Conservation (phyloP, 2,888 invertebrate genomes). For the Eucriotettix oculatus region DNA sequence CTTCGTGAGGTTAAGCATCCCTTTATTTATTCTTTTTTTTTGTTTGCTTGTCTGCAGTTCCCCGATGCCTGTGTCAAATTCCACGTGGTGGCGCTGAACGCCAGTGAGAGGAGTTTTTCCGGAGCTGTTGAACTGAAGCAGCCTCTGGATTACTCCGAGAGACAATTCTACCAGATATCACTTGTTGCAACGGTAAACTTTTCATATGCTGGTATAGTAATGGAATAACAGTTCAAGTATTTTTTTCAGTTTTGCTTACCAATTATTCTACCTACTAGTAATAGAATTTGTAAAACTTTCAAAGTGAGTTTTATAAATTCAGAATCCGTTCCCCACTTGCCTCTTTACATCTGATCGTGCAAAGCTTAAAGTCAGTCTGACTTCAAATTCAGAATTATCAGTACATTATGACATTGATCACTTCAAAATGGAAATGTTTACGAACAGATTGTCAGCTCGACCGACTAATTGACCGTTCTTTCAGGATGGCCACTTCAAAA, state of each 20-base stretch:
- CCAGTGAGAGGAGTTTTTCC: conserved; percentile 41
- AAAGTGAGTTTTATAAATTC: too few species aligned
- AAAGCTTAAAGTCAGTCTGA: too few species aligned
- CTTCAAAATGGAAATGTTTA: not conserved
- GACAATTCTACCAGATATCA: conserved; percentile 60
- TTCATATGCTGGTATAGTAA: too few species aligned
- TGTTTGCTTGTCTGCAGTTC: conserved; percentile 7
- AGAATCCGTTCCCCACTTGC: too few species aligned
- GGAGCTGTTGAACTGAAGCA: conserved; percentile 55
- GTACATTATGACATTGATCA: not conserved
- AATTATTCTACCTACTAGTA: too few species aligned
- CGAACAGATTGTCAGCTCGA: not conserved
- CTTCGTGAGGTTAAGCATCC: not conserved
- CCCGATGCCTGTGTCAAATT: conserved; percentile 44
- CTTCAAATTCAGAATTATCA: too few species aligned
- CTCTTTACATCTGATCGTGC: too few species aligned
- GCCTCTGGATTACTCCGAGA: conserved; percentile 58
- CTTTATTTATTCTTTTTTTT: conserved; percentile 7
- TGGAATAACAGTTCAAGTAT: too few species aligned
- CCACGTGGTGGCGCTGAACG: conserved; percentile 40
- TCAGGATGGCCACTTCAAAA: conserved; percentile 59
- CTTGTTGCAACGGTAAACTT: conserved; percentile 54
- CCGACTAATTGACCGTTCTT: conserved; percentile 4
- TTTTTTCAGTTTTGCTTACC: too few species aligned
- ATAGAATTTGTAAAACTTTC: too few species aligned